phyloP scores from a whole-genome alignment of 2,888 invertebrate genomes.

The Tenthredo livida region DNA sequence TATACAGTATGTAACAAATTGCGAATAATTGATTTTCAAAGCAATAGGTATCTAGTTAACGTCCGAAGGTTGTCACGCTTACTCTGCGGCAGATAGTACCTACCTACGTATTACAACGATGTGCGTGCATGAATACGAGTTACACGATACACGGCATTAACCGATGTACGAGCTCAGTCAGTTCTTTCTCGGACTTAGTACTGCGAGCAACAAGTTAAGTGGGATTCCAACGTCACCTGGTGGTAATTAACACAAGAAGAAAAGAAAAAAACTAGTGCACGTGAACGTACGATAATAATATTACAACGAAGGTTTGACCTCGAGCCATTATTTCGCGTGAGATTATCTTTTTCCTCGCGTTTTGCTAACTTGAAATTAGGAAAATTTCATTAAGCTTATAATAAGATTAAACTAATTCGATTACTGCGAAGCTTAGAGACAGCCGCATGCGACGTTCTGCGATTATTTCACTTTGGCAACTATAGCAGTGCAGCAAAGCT shows the following conservation, averaged over 20 bases:
- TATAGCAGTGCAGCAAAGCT: neutral
- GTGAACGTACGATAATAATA: neutral
- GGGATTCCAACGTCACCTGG: conserved; percentile 43
- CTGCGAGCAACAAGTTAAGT: conserved; percentile 36
- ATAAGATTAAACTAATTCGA: conserved; percentile 36
- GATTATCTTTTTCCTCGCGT: neutral
- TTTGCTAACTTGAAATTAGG: neutral
- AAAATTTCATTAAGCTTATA: conserved; percentile 6
- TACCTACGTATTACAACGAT: neutral
- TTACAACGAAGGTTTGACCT: neutral
- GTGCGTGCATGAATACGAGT: conserved; percentile 14
- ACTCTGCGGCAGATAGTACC: neutral
- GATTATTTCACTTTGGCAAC: neutral
- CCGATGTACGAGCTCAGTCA: conserved; percentile 26
- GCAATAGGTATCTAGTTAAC: neutral
- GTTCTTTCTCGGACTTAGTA: conserved; percentile 43
- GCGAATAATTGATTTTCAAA: neutral
- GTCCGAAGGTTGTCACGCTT: neutral
- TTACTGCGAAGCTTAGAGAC: conserved; percentile 3
- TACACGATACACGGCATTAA: conserved; percentile 24
- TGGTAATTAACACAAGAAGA: neutral
- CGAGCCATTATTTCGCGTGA: neutral
- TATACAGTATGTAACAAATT: no score
- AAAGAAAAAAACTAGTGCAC: conserved; percentile 6
- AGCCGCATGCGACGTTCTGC: neutral